phyloP scores from a whole-genome alignment of 2,113 vertebrate genomes.

The Zonotrichia leucophrys region DNA sequence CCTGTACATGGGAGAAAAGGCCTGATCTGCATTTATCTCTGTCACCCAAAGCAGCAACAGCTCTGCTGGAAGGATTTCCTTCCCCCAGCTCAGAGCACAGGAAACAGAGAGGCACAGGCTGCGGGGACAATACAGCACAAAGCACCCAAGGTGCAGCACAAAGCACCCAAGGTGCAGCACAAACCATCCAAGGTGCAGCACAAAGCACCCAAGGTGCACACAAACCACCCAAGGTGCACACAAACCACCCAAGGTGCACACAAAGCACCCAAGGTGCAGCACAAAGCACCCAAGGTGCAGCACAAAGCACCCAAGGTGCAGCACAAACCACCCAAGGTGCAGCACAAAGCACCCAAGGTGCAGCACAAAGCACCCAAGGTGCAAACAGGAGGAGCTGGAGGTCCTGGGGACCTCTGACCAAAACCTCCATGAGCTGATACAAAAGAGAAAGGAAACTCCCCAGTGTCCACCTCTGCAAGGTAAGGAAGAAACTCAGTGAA shows the following conservation, averaged over 20 bases:
- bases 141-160: neutral
- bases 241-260: neutral
- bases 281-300: neutral
- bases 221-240: neutral
- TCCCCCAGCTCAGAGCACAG: neutral
- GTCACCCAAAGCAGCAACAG: neutral
- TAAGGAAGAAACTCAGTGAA: neutral
- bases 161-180: too few relatives aligned
- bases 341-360: neutral
- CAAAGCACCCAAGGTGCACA: neutral
- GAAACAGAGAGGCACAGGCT: neutral
- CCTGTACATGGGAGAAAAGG: neutral
- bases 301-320: neutral
- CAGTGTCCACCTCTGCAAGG: accelerated
- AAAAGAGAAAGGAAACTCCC: neutral
- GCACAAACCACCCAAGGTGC: neutral
- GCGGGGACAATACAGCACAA: neutral
- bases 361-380: neutral
- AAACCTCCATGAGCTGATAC: neutral
- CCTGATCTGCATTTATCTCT: neutral
- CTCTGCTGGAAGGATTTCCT: neutral
- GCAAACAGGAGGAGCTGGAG: neutral
- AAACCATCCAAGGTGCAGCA: neutral
- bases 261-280: neutral
- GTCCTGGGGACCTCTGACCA: neutral